Percentiles rank a stretch among this genome's conserved stretches.
Evolutionary conservation across 2,888 invertebrate species (phyloP).

Genomic region (Orchestes rusci): DNA sequence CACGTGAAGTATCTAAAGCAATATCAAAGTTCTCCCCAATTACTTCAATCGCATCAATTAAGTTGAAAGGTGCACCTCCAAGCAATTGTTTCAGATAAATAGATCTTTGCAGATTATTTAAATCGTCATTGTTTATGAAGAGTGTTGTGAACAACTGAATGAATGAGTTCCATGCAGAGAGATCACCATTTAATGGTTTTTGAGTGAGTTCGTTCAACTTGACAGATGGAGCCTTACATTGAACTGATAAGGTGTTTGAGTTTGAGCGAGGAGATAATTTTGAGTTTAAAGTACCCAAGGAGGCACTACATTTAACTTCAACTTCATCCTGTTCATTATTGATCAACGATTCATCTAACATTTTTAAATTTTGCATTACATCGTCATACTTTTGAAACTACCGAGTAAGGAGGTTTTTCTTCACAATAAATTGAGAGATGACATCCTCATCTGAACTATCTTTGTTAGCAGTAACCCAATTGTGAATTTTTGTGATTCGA

Average conservation of each 20-base stretch:
- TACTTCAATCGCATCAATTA: conserved; percentile 9
- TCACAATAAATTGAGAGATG: not conserved
- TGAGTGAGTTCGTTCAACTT: not conserved
- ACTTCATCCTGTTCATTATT: conserved; percentile 1
- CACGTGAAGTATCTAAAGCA: conserved; percentile 5
- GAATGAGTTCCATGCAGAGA: conserved; percentile 10
- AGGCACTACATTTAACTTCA: not conserved
- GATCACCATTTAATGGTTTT: conserved; percentile 7
- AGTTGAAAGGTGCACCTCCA: no score
- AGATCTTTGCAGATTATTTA: conserved; percentile 8
- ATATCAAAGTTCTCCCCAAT: no score
- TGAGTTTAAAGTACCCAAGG: not conserved
- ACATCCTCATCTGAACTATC: not conserved
- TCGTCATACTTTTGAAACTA: not conserved
- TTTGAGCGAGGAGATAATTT: not conserved
- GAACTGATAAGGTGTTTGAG: not conserved
- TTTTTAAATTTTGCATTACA: not conserved
- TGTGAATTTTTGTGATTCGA: no score
- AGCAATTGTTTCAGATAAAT: conserved; percentile 14
- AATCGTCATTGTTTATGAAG: conserved; percentile 7
- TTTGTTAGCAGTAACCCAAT: not conserved
- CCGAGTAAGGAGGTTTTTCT: not conserved
- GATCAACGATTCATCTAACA: conserved; percentile 1
- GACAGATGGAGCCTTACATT: not conserved
- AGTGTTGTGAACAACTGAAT: conserved; percentile 8